phyloP scores from a whole-genome alignment of 2,113 vertebrate species.

The Gallinago media region DNA sequence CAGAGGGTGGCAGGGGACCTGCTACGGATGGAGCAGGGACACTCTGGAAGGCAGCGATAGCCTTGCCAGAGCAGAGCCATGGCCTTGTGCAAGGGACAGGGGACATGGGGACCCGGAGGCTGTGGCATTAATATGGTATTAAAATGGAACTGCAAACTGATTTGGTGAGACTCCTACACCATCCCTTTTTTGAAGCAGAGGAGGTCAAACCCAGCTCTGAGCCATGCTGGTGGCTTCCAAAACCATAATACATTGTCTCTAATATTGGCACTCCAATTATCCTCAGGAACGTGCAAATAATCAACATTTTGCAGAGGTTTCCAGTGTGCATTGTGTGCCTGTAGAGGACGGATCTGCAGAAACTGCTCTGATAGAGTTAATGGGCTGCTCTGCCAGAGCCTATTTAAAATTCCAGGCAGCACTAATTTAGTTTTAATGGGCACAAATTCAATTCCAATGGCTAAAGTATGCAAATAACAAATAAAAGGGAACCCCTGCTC shows the following conservation, averaged over 20 bases:
- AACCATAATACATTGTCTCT: neutral
- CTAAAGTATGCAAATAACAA: constrained; percentile 64
- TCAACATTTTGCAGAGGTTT: neutral
- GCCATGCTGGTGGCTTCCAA: neutral
- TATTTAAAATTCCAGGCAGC: constrained; percentile 56
- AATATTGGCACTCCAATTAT: neutral
- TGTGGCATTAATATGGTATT: accelerated
- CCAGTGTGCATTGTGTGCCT: accelerated
- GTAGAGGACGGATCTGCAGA: neutral
- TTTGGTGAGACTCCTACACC: neutral
- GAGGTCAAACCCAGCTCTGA: neutral
- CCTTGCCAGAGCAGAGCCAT: neutral
- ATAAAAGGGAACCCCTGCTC: constrained; percentile 59
- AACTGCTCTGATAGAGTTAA: neutral
- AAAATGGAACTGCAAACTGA: accelerated
- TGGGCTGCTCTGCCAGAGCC: constrained; percentile 20
- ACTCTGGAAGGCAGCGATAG: accelerated
- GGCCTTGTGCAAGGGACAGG: accelerated
- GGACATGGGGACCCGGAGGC: accelerated
- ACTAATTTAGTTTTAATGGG: constrained; percentile 61
- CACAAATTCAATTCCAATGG: constrained; percentile 60
- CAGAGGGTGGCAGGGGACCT: neutral
- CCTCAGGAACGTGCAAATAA: neutral
- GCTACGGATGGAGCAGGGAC: neutral
- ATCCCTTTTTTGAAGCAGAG: neutral